Evolutionary conservation across 2,113 vertebrate genomes (phyloP), one percentile per base, ranked within the genome.

Genomic region (Tyrannus savana): DNA sequence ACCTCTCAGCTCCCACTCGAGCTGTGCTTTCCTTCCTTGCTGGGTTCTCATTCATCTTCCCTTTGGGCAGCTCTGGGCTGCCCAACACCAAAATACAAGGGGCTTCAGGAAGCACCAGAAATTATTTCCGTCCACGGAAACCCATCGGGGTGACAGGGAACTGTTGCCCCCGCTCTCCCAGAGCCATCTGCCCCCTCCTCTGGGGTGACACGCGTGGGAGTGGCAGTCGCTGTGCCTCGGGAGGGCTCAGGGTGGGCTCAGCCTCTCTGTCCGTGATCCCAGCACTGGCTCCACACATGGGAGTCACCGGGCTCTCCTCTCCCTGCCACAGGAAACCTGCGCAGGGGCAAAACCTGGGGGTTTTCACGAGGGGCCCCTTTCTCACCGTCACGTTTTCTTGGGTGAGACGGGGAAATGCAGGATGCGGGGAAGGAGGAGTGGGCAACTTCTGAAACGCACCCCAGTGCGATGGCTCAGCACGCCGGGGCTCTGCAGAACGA

Each of bases 391-490:
- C 60, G 1, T 77, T 84, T 42, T 44, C 81, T 33, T 0, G 2
- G 69, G 6, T n/a, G 78, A 66, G 78, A 41, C 11, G 66, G 42
- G 66, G 56, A 81, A 44, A 23, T 74, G 17, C 44, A 25, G 81
- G 64, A 53, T 4, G 52, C 27, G 4, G 66, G 35, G 35, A 47
- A 16, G 62, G 67, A 82, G 52, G 56, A 79, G 53, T 0, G 27
- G 74, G 60, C 85, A 84, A 75, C 88, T 94, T 58, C 60, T 22
- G 69, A 59, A 47, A 55, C 1, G 41, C 2, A 41, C 15, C 69
- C 0, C 41, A 60, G 14, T 0, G 10, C 0, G 23, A 47, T 3
- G 60, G 68, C 60, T 71, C 80, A 3, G 79, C 56, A 19, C 6
- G 3, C 33, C 41, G 28, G 28, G 14, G 58, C 7, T 39, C 46